phyloP scores from a whole-genome alignment of 2,888 invertebrate genomes.

The Chrysotoxum bicinctum region DNA sequence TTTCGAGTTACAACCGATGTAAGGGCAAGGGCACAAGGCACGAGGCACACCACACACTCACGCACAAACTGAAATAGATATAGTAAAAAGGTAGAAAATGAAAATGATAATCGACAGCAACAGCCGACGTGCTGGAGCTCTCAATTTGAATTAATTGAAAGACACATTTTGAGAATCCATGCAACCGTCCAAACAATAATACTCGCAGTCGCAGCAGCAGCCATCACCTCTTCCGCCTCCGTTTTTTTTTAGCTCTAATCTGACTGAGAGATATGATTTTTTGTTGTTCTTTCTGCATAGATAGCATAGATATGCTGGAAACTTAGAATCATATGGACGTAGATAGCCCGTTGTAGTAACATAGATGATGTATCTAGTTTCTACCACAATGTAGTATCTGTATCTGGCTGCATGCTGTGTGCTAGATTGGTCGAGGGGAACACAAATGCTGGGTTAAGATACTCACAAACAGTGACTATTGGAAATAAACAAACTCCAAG shows the following conservation, averaged over 20 bases:
- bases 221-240: not conserved
- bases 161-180: constrained; percentile 65
- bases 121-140: constrained; percentile 76
- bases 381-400: not conserved
- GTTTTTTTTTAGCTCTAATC: not conserved
- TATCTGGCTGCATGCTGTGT: constrained; percentile 32
- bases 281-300: not conserved
- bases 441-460: constrained; percentile 7
- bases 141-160: constrained; percentile 79
- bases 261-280: constrained; percentile 15
- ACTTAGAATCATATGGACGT: constrained; percentile 16
- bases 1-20: constrained; percentile 36
- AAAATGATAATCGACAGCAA: constrained; percentile 30
- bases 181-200: constrained; percentile 66
- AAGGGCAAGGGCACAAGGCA: constrained; percentile 11
- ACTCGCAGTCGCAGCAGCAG: not conserved
- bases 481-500: constrained; percentile 47
- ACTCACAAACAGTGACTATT: constrained; percentile 31
- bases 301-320: not conserved
- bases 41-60: not conserved
- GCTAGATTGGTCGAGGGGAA: constrained; percentile 44
- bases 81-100: not conserved
- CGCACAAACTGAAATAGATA: not conserved
- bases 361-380: constrained; percentile 51
- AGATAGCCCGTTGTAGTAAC: constrained; percentile 14